Evolutionary conservation across 2,797 vertebrate genomes (phyloP).

Genomic region (Scomberomorus guttatus): DNA sequence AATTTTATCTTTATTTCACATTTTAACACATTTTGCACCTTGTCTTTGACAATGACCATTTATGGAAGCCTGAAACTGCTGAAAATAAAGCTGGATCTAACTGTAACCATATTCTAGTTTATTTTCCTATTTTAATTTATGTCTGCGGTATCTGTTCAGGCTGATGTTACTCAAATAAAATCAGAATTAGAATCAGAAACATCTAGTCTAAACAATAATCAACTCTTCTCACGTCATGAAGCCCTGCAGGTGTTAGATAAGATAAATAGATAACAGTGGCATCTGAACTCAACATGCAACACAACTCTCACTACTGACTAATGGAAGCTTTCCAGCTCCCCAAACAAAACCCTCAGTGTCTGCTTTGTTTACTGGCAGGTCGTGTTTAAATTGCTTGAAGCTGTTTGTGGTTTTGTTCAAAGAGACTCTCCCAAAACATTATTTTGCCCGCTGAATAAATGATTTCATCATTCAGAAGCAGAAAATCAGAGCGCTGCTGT

Average conservation of each 20-base stretch:
- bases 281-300: conserved; percentile 22
- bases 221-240: background rate
- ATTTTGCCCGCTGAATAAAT: background rate
- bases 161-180: too few relatives aligned
- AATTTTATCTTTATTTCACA: too few relatives aligned
- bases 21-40: too few relatives aligned
- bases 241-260: background rate
- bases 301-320: background rate
- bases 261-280: conserved; percentile 15
- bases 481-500: background rate
- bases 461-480: conserved; percentile 6
- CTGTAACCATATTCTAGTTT: background rate
- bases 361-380: conserved; percentile 16
- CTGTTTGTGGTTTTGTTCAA: conserved; percentile 18
- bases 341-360: conserved; percentile 57
- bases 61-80: too few relatives aligned
- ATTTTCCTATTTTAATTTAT: too few relatives aligned
- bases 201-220: background rate
- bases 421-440: conserved; percentile 1
- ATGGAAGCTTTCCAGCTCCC: conserved; percentile 43
- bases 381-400: conserved; percentile 6
- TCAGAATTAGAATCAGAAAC: background rate
- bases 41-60: too few relatives aligned
- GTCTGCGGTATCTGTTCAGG: too few relatives aligned
- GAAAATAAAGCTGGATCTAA: background rate